phyloP scores from a whole-genome alignment of 92 coral and sea anemone genomes.

The Metridium senile region DNA sequence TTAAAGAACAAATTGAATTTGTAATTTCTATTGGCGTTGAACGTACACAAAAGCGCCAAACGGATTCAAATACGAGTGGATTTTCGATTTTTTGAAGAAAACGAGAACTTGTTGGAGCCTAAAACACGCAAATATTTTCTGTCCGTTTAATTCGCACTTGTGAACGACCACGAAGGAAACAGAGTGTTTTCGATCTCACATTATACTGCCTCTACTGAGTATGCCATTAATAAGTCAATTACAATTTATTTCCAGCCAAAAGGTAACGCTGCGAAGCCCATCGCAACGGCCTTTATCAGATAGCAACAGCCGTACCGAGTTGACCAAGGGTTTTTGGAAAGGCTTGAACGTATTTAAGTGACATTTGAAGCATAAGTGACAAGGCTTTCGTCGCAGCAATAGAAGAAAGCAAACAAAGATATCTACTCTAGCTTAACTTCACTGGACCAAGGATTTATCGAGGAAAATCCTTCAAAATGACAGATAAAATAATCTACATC shows the following conservation, averaged over 20 bases:
- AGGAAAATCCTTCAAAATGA: conserved; percentile 20
- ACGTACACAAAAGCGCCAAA: not conserved
- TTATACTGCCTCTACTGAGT: not conserved
- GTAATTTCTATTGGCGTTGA: not conserved
- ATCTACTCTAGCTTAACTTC: not conserved
- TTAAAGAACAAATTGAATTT: conserved; percentile 7
- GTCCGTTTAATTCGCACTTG: not conserved
- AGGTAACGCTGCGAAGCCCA: not conserved
- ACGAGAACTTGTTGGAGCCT: no score
- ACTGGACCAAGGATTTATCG: conserved; percentile 4
- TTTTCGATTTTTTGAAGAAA: not conserved
- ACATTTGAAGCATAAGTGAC: not conserved
- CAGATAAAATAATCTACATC: conserved; percentile 43
- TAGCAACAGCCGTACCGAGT: not conserved
- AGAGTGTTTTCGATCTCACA: not conserved
- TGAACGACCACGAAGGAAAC: not conserved
- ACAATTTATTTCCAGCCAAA: conserved; percentile 1
- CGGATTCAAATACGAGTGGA: not conserved
- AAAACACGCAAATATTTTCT: no score
- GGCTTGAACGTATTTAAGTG: not conserved
- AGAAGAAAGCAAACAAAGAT: not conserved
- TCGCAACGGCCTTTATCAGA: not conserved
- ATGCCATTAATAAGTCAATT: conserved; percentile 1
- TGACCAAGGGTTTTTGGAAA: not conserved
- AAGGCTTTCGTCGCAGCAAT: not conserved